phyloP scores from a whole-genome alignment of 2,113 vertebrate genomes.

The Phodopus roborovskii region DNA sequence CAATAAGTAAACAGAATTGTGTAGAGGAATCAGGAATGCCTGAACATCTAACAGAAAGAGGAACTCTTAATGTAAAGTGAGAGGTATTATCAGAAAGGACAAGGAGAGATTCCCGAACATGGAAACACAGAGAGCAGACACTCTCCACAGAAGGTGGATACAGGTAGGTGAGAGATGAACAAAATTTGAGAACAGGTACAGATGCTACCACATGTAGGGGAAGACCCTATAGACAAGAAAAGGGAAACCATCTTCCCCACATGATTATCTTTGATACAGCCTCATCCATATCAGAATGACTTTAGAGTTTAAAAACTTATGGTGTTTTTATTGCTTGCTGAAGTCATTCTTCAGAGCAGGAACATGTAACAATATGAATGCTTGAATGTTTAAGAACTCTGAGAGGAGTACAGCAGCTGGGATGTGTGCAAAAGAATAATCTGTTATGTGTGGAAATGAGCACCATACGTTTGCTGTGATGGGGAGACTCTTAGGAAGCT shows the following conservation, averaged over 20 bases:
- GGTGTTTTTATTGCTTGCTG: neutral
- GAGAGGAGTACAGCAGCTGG: constrained; percentile 60
- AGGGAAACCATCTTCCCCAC: neutral
- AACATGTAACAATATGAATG: constrained; percentile 6
- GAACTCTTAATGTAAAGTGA: neutral
- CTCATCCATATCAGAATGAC: constrained; percentile 29
- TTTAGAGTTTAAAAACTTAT: neutral
- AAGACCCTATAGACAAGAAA: neutral
- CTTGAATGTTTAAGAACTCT: constrained; percentile 1
- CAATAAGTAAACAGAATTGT: neutral
- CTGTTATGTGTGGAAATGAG: constrained; percentile 61
- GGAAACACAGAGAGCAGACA: neutral
- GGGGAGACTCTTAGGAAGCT: constrained; percentile 44
- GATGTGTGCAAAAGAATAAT: constrained; percentile 61
- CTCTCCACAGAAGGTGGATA: neutral
- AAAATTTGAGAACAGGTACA: neutral
- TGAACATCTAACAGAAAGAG: neutral
- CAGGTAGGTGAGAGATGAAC: neutral
- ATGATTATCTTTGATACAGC: neutral
- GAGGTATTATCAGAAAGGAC: neutral
- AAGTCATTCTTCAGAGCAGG: constrained; percentile 30
- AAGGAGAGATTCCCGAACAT: neutral
- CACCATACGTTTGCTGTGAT: constrained; percentile 53
- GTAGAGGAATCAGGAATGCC: neutral
- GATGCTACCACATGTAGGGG: neutral